Conservation (phyloP, 1,140 invertebrate genomes). For the Xylocopa sonorina region DNA sequence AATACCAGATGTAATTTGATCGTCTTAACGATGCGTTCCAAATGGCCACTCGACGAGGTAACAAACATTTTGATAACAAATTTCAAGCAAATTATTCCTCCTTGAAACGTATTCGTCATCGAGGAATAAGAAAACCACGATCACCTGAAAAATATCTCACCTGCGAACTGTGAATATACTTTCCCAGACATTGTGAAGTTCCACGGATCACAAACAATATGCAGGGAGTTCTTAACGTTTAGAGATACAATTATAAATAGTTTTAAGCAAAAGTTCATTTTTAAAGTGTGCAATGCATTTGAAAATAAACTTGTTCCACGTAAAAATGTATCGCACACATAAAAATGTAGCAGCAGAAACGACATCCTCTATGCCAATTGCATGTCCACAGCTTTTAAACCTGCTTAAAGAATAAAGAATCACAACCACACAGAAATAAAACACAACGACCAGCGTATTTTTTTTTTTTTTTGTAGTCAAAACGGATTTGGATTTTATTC, state of each 20-base stretch:
- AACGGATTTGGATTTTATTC: constrained; percentile 81
- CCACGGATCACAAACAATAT: constrained; percentile 46
- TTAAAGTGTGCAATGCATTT: constrained; percentile 30
- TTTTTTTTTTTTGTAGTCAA: constrained; percentile 76
- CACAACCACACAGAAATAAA: constrained; percentile 76
- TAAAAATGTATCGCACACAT: constrained; percentile 29
- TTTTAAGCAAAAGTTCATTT: constrained; percentile 24
- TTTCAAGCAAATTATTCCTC: constrained; percentile 48
- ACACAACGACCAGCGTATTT: constrained; percentile 75
- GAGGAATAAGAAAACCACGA: constrained; percentile 51
- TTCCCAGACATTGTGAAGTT: constrained; percentile 39
- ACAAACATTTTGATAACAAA: constrained; percentile 36
- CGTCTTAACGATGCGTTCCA: constrained; percentile 6
- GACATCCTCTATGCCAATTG: constrained; percentile 38
- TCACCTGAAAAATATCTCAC: constrained; percentile 66
- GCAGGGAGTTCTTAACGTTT: constrained; percentile 44
- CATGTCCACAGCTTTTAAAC: constrained; percentile 32
- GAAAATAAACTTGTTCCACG: constrained; percentile 1
- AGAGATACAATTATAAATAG: constrained; percentile 29
- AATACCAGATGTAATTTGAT: constrained; percentile 31
- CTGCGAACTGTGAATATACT: constrained; percentile 51
- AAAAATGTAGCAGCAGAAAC: constrained; percentile 20
- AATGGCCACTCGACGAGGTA: neutral
- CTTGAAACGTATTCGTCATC: constrained; percentile 39
- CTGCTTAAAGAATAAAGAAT: constrained; percentile 56